Conservation (phyloP, 2,113 vertebrate genomes). For the Callipepla squamata region DNA sequence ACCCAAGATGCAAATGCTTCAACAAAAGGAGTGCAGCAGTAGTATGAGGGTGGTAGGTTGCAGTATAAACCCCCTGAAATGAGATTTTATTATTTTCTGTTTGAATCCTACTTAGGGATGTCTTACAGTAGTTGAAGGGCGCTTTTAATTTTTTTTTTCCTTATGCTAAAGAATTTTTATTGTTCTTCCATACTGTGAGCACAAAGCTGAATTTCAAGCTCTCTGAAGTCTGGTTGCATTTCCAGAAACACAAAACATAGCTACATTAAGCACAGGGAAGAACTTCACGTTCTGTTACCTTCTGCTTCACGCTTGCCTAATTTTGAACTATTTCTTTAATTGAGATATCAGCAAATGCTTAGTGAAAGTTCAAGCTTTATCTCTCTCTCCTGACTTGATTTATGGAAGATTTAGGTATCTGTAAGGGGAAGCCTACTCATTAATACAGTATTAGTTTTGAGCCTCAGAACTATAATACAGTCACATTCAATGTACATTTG, state of each 20-base stretch:
- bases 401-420: not conserved
- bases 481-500: not conserved
- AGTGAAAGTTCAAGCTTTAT: not conserved
- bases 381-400: not conserved
- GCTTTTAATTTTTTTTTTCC: not conserved
- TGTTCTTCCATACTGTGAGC: not conserved
- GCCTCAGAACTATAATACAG: not conserved
- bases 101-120: not conserved
- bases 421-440: not conserved
- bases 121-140: not conserved
- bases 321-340: not conserved
- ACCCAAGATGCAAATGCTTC: not conserved
- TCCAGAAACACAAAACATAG: not conserved
- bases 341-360: rapidly evolving
- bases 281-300: not conserved
- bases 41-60: not conserved
- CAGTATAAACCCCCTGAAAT: not conserved
- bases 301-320: not conserved
- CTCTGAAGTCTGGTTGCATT: not conserved
- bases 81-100: not conserved
- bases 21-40: not conserved
- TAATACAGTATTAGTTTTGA: not conserved
- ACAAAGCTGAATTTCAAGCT: not conserved
- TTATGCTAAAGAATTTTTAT: not conserved
- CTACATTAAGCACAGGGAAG: not conserved